Evolutionary conservation across 2,797 vertebrate species (phyloP).

Genomic region (Morelia viridis): DNA sequence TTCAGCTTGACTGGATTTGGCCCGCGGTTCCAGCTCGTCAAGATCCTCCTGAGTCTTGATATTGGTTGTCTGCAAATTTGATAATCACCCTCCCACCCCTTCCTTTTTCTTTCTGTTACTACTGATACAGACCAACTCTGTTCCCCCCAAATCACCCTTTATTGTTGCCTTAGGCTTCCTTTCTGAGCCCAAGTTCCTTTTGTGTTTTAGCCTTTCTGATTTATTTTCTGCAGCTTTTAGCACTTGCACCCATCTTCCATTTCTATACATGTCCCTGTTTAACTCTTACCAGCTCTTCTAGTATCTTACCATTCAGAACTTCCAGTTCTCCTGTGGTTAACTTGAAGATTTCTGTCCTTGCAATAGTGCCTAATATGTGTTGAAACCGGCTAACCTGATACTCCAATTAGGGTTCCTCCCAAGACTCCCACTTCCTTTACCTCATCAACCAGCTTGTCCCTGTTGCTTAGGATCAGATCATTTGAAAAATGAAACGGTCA

Average conservation of each 20-base stretch:
- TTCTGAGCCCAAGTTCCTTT: not conserved
- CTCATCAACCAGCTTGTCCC: not conserved
- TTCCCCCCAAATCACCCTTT: not conserved
- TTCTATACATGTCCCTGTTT: not conserved
- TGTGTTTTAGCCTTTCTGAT: no score
- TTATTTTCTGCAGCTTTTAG: not conserved
- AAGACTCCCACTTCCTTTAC: not conserved
- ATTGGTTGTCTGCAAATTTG: not conserved
- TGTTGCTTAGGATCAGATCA: not conserved
- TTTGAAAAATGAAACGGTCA: not conserved
- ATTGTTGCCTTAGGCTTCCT: not conserved
- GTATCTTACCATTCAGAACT: not conserved
- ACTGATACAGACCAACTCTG: not conserved
- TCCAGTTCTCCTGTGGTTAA: not conserved
- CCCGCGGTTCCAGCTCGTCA: not conserved
- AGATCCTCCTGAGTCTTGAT: not conserved
- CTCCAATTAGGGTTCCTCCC: no score
- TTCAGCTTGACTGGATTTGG: not conserved
- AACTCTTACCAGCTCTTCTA: not conserved
- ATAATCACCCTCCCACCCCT: not conserved
- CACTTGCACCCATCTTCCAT: not conserved
- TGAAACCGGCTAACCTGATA: not conserved
- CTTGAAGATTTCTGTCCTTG: fast-evolving
- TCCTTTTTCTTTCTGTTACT: not conserved
- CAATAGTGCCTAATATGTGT: not conserved